Base-by-base conservation (phyloP, 2,888 invertebrate genomes). In the Leptinotarsa juncta region DNA sequence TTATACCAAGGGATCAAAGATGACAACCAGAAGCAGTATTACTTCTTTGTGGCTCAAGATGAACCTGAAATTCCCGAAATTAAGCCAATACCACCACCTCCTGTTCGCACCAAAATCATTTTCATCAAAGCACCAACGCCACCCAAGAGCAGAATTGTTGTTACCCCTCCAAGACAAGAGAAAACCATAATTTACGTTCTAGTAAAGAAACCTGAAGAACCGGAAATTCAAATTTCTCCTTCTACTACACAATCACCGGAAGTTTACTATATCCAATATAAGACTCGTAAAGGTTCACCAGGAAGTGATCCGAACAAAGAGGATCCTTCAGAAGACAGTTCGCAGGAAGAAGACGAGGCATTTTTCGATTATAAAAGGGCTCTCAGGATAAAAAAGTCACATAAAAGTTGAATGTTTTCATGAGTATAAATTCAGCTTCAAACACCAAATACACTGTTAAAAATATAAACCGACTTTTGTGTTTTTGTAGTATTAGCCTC, bases 101-200 rank as follows among this genome's bases (percentile, higher is more conserved):
- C 94, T 78, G 95, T 95, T 84, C 95, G 95, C 88, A 95, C 96
- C 91, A 96, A 96, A 87, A 96, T 96, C 87, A 95, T 96, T 89
- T 96, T 96, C 91, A 96, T 96, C 89, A 96, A 96, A 91, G 84
- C 81, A 12, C 83, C 83, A 71, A 55, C 77, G 32, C 73, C 82
- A 48, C 94, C 94, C 70, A 57, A 70, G 3, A 79, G 82, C n/a
- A 82, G 82, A 48, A 75, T 83, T 60, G 78, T 78, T 66, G 67
- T 72, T 4, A 78, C 77, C 10, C 91, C 94, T 75, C 94, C 95
- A 49, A 88, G 93, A 50, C 94, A 95, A 89, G 95, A 95, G 88
- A 96, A 96, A 90, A 96, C 96, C 70, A 90, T 96, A 79, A 95
- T 96, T 83, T 96, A 96, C 89, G 96, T 96, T 49, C 89, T 96